A percentile compares a stretch with the other conserved stretches of the same genome.
Conservation (phyloP, 2,113 vertebrate genomes). For the Anhinga anhinga region DNA sequence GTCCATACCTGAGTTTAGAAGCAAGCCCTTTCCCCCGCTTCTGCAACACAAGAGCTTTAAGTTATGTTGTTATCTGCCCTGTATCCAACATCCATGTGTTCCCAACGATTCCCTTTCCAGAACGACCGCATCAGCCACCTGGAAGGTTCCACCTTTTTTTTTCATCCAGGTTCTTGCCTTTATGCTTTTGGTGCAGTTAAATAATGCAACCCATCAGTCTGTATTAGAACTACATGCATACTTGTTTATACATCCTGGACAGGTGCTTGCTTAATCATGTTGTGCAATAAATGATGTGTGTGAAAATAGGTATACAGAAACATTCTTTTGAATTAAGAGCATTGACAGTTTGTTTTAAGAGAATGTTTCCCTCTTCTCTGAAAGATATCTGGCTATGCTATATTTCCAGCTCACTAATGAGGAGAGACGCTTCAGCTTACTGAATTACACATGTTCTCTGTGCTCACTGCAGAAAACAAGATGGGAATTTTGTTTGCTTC, state of each 20-base stretch:
- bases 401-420: background rate
- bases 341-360: background rate
- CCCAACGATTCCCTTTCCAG: background rate
- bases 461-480: background rate
- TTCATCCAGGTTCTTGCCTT: background rate
- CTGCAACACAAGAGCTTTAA: background rate
- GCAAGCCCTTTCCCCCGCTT: background rate
- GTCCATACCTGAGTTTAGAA: background rate
- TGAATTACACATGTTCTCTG: background rate
- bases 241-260: background rate
- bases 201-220: background rate
- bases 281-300: background rate
- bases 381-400: background rate
- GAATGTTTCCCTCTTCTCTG: background rate
- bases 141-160: background rate
- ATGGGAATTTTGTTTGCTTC: background rate
- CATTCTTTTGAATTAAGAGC: background rate
- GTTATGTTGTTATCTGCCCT: rapidly evolving
- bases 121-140: background rate
- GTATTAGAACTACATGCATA: rapidly evolving
- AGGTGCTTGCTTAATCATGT: background rate
- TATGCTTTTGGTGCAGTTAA: background rate
- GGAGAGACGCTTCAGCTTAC: background rate
- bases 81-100: rapidly evolving
- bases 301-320: background rate